Evolutionary conservation across 2,113 vertebrate genomes (phyloP), one percentile per base, ranked within the genome.

Genomic region (Melanerpes formicivorus): DNA sequence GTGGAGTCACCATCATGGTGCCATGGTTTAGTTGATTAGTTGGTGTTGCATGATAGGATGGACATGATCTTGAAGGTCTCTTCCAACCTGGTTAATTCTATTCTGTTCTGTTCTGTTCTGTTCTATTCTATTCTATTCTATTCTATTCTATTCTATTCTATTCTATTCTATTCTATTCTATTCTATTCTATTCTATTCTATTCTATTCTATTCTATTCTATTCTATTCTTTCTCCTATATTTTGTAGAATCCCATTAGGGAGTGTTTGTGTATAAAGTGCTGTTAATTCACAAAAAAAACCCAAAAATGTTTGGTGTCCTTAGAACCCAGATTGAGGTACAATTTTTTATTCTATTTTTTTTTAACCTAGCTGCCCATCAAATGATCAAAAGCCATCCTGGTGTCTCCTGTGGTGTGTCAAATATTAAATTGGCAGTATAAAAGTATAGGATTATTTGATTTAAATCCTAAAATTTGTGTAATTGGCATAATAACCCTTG

Each of bases 331-430:
- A 29, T 1, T n/a, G 25, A 42, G 9, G 2, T 34, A 21, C 50
- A 23, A 11, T 40, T 40, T 52, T 52, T 0, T 0, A 26, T 69
- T 67, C 19, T 5, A 0, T 27, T 58, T 54, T 56, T 54, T 4
- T 83, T 74, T 74, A 48, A 80, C 6, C 12, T 69, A 50, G 4
- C 5, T 37, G 12, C 15, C 32, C 15, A 42, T 19, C n/a, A 50
- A 6, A 56, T 16, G 22, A 7, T 60, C 14, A 44, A 60, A 55
- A 13, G 25, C 18, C 37, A 77, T 30, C 32, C n/a, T 67, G 27
- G 8, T 62, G 26, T 71, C 40, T 80, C 14, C 26, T 52, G 11
- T 44, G 23, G 8, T 30, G 3, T 63, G 23, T 63, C 40, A 17
- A 7, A 16, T 48, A 22, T n/a, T n/a, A 34, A 54, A 29, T 17